These are phyloP conservation scores for Pocillopora damicornis DNA, from an alignment of 64 coral and sea anemone species.

Conservation along the genomic window DNA sequence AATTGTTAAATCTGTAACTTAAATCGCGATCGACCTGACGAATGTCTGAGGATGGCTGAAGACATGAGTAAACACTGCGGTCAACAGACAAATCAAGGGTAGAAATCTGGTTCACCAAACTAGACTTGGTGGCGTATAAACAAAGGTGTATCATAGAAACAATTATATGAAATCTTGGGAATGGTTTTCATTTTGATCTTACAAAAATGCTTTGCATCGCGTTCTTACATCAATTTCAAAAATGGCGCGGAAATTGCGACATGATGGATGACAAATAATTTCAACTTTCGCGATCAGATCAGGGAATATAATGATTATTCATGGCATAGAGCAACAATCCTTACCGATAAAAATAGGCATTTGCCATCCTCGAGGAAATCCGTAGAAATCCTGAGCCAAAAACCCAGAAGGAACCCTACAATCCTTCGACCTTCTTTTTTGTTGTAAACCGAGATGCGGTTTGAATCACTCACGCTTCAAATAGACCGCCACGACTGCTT, in stretches of 20 bases:
- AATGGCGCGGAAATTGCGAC: slow-evolving; percentile 63
- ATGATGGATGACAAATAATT: slow-evolving; percentile 22
- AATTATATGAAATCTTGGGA: not conserved
- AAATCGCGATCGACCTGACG: not conserved
- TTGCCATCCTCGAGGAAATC: slow-evolving; percentile 57
- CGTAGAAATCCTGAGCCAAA: slow-evolving; percentile 49
- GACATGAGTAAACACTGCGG: not conserved
- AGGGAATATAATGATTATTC: not conserved
- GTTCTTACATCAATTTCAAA: not conserved
- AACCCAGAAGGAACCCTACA: slow-evolving; percentile 54
- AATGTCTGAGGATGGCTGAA: not conserved
- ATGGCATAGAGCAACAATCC: not conserved
- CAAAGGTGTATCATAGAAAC: not conserved
- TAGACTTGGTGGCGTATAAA: not conserved
- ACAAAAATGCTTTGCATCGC: slow-evolving; percentile 1
- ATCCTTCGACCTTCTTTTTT: slow-evolving; percentile 53
- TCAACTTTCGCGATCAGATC: not conserved
- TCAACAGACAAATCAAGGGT: not conserved
- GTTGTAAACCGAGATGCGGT: slow-evolving; percentile 48
- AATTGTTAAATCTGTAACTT: not conserved
- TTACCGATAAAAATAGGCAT: slow-evolving; percentile 75
- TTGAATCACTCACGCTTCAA: slow-evolving; percentile 73
- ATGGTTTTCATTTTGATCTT: not conserved
- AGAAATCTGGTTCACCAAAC: not conserved
- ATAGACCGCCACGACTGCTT: slow-evolving; percentile 79